Conservation (phyloP, 2,888 invertebrate genomes). For the Leuctra nigra region DNA sequence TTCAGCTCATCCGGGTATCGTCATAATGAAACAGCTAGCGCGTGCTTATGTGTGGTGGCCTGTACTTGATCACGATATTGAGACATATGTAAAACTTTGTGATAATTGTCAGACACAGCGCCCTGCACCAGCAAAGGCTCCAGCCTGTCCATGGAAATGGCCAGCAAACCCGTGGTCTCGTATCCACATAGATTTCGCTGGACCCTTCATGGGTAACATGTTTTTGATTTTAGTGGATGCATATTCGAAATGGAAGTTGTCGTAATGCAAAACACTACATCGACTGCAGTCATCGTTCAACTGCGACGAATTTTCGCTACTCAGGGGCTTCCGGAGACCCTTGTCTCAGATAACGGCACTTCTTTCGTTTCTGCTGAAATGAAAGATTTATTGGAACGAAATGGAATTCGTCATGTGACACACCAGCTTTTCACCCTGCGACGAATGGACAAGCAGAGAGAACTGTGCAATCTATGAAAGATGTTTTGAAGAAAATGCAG, state of each 20-base stretch:
- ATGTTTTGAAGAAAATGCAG: too few relatives aligned
- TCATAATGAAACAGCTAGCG: constrained; percentile 17
- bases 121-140: constrained; percentile 26
- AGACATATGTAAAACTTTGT: constrained; percentile 20
- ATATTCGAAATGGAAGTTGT: neutral
- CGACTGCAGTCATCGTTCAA: neutral
- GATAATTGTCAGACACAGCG: constrained; percentile 21
- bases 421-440: constrained; percentile 30
- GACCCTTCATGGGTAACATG: neutral
- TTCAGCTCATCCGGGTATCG: neutral
- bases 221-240: neutral
- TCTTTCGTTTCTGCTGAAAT: constrained; percentile 32
- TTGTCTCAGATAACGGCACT: constrained; percentile 32
- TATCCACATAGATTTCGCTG: neutral
- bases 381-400: constrained; percentile 27
- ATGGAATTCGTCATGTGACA: constrained; percentile 27
- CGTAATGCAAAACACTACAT: neutral
- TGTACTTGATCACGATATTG: constrained; percentile 23
- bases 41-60: constrained; percentile 27
- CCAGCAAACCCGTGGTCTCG: neutral
- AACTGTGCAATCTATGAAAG: constrained; percentile 31
- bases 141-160: constrained; percentile 20
- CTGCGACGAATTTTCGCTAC: neutral
- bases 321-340: neutral
- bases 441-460: constrained; percentile 33